Percentiles rank a stretch among this genome's conserved stretches.
These are phyloP conservation scores for Benthochromis sp. DNA, from an alignment of 2,113 vertebrate genomes.

Conservation along the genomic window DNA sequence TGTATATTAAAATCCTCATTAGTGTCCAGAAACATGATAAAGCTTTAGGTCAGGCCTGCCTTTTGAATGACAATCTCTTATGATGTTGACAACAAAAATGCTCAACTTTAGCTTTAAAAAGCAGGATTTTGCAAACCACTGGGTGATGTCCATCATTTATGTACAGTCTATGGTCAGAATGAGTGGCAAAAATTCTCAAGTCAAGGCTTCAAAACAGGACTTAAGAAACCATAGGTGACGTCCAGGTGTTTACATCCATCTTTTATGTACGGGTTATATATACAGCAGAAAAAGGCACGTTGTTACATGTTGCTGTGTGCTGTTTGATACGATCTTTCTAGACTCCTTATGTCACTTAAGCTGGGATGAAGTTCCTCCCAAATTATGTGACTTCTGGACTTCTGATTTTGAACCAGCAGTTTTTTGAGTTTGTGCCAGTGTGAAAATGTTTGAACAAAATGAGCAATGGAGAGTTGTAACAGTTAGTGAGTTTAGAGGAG, in stretches of 20 bases:
- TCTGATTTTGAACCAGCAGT: background rate
- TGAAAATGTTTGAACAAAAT: background rate
- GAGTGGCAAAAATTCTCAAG: background rate
- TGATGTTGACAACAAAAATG: background rate
- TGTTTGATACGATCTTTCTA: fast-evolving
- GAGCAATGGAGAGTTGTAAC: background rate
- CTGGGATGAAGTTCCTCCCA: background rate
- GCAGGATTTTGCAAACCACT: background rate
- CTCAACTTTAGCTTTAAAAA: background rate
- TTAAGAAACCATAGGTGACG: background rate
- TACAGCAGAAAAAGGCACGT: background rate
- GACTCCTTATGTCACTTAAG: background rate
- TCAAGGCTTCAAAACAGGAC: background rate
- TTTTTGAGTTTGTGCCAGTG: background rate
- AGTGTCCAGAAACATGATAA: fast-evolving
- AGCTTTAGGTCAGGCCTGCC: background rate
- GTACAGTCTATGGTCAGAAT: background rate
- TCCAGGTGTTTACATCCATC: background rate
- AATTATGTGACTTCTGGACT: background rate
- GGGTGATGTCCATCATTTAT: background rate
- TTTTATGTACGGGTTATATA: background rate
- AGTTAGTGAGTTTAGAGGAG: background rate
- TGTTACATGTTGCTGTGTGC: background rate
- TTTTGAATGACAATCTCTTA: background rate
- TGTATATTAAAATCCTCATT: background rate